phyloP scores from a whole-genome alignment of 2,888 invertebrate genomes.

The Caenorhabditis becei region DNA sequence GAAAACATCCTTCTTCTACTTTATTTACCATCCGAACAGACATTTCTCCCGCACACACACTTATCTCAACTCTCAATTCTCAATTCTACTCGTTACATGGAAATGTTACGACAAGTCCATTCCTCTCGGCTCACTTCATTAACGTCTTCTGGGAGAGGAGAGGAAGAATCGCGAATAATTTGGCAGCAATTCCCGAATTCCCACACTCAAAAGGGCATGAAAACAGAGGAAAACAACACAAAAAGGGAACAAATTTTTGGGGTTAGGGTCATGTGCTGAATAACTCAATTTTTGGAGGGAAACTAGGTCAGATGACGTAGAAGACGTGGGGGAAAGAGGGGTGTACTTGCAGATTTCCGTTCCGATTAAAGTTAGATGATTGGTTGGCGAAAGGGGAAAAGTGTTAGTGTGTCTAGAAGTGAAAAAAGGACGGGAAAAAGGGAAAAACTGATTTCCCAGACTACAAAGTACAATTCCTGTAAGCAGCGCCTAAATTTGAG shows the following conservation, averaged over 20 bases:
- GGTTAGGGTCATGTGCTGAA: neutral
- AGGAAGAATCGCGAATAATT: neutral
- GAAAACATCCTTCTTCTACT: no score
- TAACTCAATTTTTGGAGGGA: neutral
- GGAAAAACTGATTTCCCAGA: no score
- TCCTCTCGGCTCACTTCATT: slow-evolving; percentile 6
- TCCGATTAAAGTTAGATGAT: neutral
- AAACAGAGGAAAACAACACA: neutral
- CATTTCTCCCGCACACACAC: no score
- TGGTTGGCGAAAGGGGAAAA: neutral
- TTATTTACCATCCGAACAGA: no score
- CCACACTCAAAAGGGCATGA: neutral
- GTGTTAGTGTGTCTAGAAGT: no score
- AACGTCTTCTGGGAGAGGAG: neutral
- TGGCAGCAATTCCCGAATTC: neutral
- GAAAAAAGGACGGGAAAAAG: no score
- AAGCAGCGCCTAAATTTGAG: no score
- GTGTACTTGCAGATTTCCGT: no score
- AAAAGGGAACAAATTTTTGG: slow-evolving; percentile 10
- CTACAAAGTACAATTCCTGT: no score
- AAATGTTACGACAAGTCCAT: no score
- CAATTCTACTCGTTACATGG: no score
- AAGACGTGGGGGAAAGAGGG: neutral
- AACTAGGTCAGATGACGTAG: neutral
- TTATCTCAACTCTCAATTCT: no score